A percentile compares a stretch with the other conserved stretches of the same genome.
Evolutionary conservation across 2,113 vertebrate genomes (phyloP).

Genomic region (Piprites chloris): DNA sequence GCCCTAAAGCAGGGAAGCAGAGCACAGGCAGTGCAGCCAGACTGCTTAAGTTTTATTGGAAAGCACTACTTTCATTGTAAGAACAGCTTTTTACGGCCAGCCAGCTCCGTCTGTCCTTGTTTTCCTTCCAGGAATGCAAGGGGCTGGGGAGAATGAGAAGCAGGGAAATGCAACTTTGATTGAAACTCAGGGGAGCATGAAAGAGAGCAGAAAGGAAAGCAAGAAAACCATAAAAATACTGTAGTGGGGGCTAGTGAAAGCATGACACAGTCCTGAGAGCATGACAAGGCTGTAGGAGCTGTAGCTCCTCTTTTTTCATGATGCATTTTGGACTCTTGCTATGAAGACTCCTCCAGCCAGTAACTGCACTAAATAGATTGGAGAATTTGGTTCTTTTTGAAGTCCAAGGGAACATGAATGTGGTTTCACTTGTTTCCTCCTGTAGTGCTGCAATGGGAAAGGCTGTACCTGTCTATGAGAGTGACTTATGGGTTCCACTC

Average conservation of each 20-base stretch:
- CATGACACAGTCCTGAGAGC: background rate
- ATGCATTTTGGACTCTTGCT: background rate
- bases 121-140: slow-evolving; percentile 32
- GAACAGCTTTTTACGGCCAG: slow-evolving; percentile 34
- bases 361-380: background rate
- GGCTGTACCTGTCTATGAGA: background rate
- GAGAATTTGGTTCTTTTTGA: background rate
- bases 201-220: slow-evolving; percentile 10
- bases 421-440: background rate
- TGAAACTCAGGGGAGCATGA: background rate
- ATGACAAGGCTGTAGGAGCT: background rate
- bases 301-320: background rate
- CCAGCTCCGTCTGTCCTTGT: background rate
- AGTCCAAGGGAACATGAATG: background rate
- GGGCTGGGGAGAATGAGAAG: background rate
- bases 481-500: accelerated
- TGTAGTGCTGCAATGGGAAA: background rate
- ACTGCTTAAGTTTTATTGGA: slow-evolving; percentile 35
- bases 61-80: background rate
- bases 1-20: slow-evolving; percentile 34
- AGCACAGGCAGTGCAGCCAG: background rate
- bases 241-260: background rate
- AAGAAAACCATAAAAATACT: background rate
- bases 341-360: background rate
- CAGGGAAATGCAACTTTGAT: background rate